Evolutionary conservation across 2,888 invertebrate genomes (phyloP).

Genomic region (Sylvicola cinctus): DNA sequence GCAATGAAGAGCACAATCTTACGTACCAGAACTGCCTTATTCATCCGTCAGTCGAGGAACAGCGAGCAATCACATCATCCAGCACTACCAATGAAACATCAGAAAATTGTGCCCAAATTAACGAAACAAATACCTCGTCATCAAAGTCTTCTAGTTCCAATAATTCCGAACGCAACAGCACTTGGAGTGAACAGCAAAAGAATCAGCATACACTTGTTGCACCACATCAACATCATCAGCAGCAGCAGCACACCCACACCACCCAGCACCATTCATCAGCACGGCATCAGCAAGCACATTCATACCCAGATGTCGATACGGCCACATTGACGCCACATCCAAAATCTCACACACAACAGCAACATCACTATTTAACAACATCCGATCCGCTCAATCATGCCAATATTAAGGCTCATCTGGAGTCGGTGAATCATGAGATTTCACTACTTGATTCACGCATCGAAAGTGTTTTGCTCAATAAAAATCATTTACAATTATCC

Average conservation of each 20-base stretch:
- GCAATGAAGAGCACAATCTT: constrained; percentile 16
- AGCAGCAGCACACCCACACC: neutral
- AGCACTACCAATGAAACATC: too few species aligned
- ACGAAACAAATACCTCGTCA: too few species aligned
- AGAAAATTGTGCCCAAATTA: too few species aligned
- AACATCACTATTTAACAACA: constrained; percentile 4
- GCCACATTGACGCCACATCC: constrained; percentile 7
- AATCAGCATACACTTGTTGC: too few species aligned
- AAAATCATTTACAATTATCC: too few species aligned
- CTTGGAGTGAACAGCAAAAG: too few species aligned
- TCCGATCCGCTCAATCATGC: constrained; percentile 15
- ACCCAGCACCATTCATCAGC: neutral
- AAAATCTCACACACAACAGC: constrained; percentile 4
- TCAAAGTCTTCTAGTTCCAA: too few species aligned
- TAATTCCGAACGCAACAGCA: too few species aligned
- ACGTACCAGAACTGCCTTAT: constrained; percentile 16
- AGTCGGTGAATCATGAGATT: constrained; percentile 31
- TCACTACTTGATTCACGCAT: constrained; percentile 33
- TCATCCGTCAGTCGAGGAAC: constrained; percentile 15
- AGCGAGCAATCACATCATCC: neutral
- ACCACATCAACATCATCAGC: neutral
- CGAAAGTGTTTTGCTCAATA: constrained; percentile 32
- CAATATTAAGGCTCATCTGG: constrained; percentile 17
- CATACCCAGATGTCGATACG: neutral
- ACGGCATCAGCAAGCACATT: constrained; percentile 2